A percentile compares a stretch with the other conserved stretches of the same genome.
These are phyloP conservation scores for Sycobia sp. DNA, from an alignment of 1,140 invertebrate species.

Conservation along the genomic window DNA sequence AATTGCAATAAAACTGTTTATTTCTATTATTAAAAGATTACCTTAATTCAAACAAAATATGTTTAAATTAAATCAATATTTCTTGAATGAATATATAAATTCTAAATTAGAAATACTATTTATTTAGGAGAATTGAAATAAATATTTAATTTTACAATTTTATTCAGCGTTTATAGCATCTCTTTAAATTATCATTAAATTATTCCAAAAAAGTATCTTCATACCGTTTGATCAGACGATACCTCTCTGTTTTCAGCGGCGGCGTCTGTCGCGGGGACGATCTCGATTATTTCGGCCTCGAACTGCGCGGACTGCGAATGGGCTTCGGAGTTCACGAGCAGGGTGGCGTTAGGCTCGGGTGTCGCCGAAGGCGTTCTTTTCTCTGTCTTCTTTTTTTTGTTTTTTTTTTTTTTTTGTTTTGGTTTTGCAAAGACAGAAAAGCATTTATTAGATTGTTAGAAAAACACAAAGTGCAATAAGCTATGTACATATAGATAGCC, in stretches of 20 bases:
- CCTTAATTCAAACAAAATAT: too few relatives aligned
- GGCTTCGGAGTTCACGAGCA: slow-evolving; percentile 45
- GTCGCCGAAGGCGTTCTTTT: slow-evolving; percentile 41
- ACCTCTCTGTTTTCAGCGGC: slow-evolving; percentile 12
- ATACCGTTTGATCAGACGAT: slow-evolving; percentile 17
- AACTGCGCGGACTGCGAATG: slow-evolving; percentile 45
- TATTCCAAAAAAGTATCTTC: too few relatives aligned
- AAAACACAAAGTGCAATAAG: too few relatives aligned
- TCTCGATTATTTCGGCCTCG: slow-evolving; percentile 44
- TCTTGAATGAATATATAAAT: too few relatives aligned
- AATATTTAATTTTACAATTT: too few relatives aligned
- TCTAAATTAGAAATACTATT: too few relatives aligned
- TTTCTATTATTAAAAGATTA: too few relatives aligned
- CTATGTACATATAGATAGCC: neutral
- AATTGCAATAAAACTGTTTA: too few relatives aligned
- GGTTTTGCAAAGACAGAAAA: slow-evolving; percentile 9
- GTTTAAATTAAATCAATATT: too few relatives aligned
- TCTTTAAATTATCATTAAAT: neutral
- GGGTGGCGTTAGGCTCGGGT: slow-evolving; percentile 40
- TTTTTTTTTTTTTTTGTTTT: too few relatives aligned
- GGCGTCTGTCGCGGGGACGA: slow-evolving; percentile 30
- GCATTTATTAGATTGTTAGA: slow-evolving; percentile 19
- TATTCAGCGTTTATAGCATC: too few relatives aligned
- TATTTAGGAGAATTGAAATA: too few relatives aligned
- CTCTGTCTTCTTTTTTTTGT: slow-evolving; percentile 41